Evolutionary conservation across 2,113 vertebrate species (phyloP), one percentile per base, ranked within the genome.

Genomic region (Larimichthys crocea): DNA sequence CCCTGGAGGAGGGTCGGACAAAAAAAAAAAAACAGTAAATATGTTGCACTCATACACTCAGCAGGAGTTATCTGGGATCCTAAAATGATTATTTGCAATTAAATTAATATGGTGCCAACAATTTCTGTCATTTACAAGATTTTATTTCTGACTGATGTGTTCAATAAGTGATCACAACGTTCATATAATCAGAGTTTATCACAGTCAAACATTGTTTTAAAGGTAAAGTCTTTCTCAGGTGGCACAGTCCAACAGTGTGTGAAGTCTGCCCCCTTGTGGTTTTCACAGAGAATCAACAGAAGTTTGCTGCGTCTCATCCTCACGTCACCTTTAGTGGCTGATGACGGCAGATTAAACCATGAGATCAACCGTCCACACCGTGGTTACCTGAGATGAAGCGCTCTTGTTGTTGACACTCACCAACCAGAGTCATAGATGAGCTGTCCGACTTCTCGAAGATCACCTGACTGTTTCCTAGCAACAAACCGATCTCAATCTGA

Each of bases 391-490:
- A 42, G 15, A 40, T 16, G 19, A 49, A 50, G 44, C 11, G 10
- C 26, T n/a, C 10, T 48, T 40, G 9, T n/a, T 50, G 26, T 16
- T 11, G n/a, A 70, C 60, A 95, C 97, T 97, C 91, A 99, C 98
- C 98, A 0, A 96, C 94, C 71, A 99, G 95, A 69, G 95, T 97
- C 20, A 99, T 88, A 15, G 98, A 96, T 0, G 98, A 99, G 86
- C 83, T 98, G 84, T 98, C 98, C 1, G 97, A 94, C 91, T 99
- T 99, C 90, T 99, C 98, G 93, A 99, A 99, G 75, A 97, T 94
- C 92, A 99, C 97, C 87, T 99, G 98, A 88, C 98, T 98, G 93
- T 99, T 97, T 62, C 95, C 95, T 84, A 98, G 84, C 90, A 99
- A 92, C 94, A 99, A 94, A 35, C 98, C 98, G 49, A 97, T 88